Evolutionary conservation across 2,797 vertebrate genomes (phyloP), one percentile per base, ranked within the genome.

Genomic region (Bovichtus diacanthus): DNA sequence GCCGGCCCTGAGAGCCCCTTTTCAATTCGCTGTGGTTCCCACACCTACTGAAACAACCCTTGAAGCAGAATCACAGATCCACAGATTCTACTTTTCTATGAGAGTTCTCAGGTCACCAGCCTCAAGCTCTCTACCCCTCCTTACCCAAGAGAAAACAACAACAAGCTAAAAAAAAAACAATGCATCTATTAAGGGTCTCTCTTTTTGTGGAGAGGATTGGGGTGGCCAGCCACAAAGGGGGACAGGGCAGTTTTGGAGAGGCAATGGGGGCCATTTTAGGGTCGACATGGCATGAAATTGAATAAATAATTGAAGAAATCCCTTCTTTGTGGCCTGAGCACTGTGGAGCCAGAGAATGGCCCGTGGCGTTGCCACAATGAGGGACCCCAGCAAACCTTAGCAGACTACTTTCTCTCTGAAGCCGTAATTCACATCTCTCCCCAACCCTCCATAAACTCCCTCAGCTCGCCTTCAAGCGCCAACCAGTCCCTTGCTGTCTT

Each of bases 301-400:
- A 97, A 97, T 96, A 96, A 97, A 95, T 96, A 94, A 96, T 96
- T 89, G 87, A 91, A 92, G 87, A 95, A 94, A 93, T 91, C 86
- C 93, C 92, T 72, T 91, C 95, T 97, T 97, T 97, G 96, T 96
- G 93, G 93, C 86, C 76, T 68, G 74, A 90, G 91, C 89, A 93
- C 95, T 94, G 92, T 81, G 80, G 92, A 93, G 95, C 90, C 82
- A 92, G 93, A 97, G 95, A 98, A 98, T 96, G 93, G 89, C 90
- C 88, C 80, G 81, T 88, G 86, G 89, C 36, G 71, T 74, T 51
- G 83, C 79, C 87, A 88, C 90, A 93, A 93, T 90, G 83, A 89
- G 75, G 83, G 86, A 90, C 82, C 90, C 89, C 78, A 84, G 91
- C 83, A 82, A 91, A 93, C 88, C 82, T 81, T 39, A 74, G 87